phyloP scores from a whole-genome alignment of 2,113 vertebrate species.

The Cavia porcellus region DNA sequence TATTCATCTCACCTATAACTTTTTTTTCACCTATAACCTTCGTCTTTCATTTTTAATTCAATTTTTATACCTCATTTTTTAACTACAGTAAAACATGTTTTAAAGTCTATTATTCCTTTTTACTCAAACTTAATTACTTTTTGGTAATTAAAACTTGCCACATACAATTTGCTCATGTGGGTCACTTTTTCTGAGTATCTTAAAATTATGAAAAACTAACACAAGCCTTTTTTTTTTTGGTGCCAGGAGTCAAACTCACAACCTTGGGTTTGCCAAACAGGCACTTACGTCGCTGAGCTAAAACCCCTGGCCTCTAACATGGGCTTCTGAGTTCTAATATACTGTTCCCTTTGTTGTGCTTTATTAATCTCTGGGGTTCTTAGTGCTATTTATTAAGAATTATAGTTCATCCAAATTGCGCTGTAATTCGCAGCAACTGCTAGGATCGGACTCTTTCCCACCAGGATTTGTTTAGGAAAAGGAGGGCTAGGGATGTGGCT shows the following conservation, averaged over 20 bases:
- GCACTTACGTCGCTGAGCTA: no score
- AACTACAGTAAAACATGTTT: slow-evolving; percentile 23
- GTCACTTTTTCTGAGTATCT: slow-evolving; percentile 53
- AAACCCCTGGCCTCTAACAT: neutral
- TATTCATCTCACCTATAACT: slow-evolving; percentile 5
- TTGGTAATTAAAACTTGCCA: slow-evolving; percentile 51
- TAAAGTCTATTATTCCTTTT: slow-evolving; percentile 42
- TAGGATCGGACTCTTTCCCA: neutral
- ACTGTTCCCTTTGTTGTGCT: neutral
- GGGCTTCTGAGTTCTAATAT: slow-evolving; percentile 17
- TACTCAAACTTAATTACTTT: slow-evolving; percentile 38
- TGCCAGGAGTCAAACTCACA: no score
- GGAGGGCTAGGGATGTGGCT: neutral
- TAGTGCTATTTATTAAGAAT: slow-evolving; percentile 31
- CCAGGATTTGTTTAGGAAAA: neutral
- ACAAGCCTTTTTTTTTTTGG: neutral
- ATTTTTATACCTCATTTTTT: slow-evolving; percentile 1
- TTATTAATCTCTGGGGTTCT: slow-evolving; percentile 53
- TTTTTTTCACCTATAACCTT: slow-evolving; percentile 8
- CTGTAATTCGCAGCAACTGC: neutral
- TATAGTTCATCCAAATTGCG: neutral
- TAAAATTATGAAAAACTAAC: slow-evolving; percentile 10
- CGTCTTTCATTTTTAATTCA: neutral
- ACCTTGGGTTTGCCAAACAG: no score
- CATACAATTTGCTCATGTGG: neutral